These are phyloP conservation scores for Poeciliopsis turrubarensis DNA, from an alignment of 2,113 vertebrate species.

Conservation along the genomic window DNA sequence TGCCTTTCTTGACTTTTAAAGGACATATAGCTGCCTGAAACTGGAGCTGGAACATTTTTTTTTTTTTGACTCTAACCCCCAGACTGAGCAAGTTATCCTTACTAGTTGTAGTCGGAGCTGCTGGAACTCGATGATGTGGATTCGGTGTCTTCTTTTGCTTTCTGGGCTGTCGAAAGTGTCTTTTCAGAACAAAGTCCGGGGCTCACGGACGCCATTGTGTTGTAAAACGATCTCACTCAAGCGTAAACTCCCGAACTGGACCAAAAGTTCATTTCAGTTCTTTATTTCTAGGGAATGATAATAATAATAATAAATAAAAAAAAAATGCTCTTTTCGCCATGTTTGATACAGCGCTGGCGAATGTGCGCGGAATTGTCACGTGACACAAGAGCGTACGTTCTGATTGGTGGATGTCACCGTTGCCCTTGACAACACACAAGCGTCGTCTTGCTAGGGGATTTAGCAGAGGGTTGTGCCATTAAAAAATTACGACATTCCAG, in stretches of 20 bases:
- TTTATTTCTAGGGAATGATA: background rate
- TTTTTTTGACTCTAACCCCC: background rate
- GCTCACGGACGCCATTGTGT: slow-evolving; percentile 43
- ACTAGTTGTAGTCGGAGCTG: slow-evolving; percentile 73
- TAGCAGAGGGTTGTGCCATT: background rate
- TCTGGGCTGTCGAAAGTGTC: background rate
- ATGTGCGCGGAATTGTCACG: slow-evolving; percentile 26
- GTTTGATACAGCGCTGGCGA: slow-evolving; percentile 39
- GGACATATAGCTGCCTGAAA: background rate
- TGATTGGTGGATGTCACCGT: slow-evolving; percentile 70
- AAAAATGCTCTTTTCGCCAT: slow-evolving; percentile 52
- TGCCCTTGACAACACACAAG: slow-evolving; percentile 74
- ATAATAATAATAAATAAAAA: background rate
- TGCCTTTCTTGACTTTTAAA: background rate
- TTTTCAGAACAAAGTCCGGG: background rate
- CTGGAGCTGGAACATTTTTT: background rate
- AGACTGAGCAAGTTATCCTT: slow-evolving; percentile 19
- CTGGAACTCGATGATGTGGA: slow-evolving; percentile 60
- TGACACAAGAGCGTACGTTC: slow-evolving; percentile 18
- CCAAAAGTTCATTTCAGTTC: background rate
- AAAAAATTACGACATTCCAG: background rate
- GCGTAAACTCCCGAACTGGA: background rate
- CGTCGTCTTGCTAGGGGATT: slow-evolving; percentile 28
- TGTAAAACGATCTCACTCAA: background rate
- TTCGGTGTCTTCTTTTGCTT: slow-evolving; percentile 36